Conservation (phyloP, 2,113 vertebrate species). For the Caranx melampygus region DNA sequence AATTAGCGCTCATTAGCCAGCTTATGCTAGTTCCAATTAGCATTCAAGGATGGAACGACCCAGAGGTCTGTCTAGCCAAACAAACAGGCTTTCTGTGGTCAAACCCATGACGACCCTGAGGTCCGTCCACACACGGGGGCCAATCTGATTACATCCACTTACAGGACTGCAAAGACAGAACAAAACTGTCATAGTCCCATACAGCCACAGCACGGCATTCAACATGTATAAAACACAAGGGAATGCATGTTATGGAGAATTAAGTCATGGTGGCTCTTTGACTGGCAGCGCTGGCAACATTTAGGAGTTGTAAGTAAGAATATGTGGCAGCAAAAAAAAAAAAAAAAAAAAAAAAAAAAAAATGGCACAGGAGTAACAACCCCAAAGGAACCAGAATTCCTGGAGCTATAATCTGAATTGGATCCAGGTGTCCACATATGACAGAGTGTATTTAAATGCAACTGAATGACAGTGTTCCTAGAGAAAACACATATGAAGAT, state of each 20-base stretch:
- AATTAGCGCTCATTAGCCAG: constrained; percentile 76
- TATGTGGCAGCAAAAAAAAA: constrained; percentile 2
- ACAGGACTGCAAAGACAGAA: neutral
- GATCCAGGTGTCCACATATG: neutral
- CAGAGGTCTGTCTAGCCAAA: constrained; percentile 50
- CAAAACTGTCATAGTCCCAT: neutral
- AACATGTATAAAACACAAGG: neutral
- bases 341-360: constrained; percentile 17
- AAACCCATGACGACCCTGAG: constrained; percentile 32
- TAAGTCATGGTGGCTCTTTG: constrained; percentile 3
- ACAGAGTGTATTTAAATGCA: neutral
- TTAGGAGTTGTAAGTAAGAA: neutral
- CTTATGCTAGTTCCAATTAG: constrained; percentile 77
- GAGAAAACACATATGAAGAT: neutral
- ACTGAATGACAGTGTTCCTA: no score
- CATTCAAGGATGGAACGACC: constrained; percentile 51
- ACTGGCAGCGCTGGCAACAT: neutral
- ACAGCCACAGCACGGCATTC: neutral
- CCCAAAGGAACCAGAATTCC: neutral
- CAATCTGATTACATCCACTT: constrained; percentile 26
- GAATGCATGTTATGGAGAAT: neutral
- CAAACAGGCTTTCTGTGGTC: constrained; percentile 53
- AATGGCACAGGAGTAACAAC: neutral
- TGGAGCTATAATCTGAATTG: neutral
- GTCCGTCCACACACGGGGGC: neutral